These are phyloP conservation scores for Sitophilus oryzae DNA, from an alignment of 1,140 invertebrate species.

Conservation along the genomic window DNA sequence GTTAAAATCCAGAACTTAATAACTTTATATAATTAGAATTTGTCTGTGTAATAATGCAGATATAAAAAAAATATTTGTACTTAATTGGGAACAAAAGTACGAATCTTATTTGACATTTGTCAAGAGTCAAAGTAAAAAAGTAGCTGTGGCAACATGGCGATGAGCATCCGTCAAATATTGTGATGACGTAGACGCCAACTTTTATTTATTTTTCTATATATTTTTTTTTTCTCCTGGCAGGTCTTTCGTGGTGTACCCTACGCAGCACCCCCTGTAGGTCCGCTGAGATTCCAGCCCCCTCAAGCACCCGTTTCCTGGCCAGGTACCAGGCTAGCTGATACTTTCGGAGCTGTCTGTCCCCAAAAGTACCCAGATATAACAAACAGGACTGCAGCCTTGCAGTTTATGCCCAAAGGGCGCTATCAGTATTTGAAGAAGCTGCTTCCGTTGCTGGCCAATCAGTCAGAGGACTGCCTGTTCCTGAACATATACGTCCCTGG, in stretches of 20 bases:
- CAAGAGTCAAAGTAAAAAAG: too few relatives aligned
- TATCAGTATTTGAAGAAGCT: constrained; percentile 61
- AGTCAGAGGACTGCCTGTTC: constrained; percentile 85
- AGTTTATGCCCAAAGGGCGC: constrained; percentile 61
- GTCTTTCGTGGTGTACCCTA: constrained; percentile 75
- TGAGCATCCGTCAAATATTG: too few relatives aligned
- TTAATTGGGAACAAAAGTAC: too few relatives aligned
- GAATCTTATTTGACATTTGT: too few relatives aligned
- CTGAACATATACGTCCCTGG: constrained; percentile 84
- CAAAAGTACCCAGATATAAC: constrained; percentile 66
- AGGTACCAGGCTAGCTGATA: constrained; percentile 66
- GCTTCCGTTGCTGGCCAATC: constrained; percentile 63
- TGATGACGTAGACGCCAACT: too few relatives aligned
- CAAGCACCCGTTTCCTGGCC: constrained; percentile 62
- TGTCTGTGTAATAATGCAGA: too few relatives aligned
- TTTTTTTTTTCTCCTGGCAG: too few relatives aligned
- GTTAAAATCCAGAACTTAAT: too few relatives aligned
- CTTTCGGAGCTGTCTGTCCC: constrained; percentile 70
- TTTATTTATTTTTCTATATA: too few relatives aligned
- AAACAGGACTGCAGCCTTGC: constrained; percentile 63
- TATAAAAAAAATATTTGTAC: too few relatives aligned
- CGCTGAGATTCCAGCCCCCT: constrained; percentile 60
- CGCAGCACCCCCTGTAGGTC: constrained; percentile 69
- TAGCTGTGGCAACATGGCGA: too few relatives aligned
- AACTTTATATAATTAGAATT: too few relatives aligned